Percentiles rank a stretch among this genome's conserved stretches.
phyloP scores from a whole-genome alignment of 2,797 vertebrate genomes.

The Poecile montanus region DNA sequence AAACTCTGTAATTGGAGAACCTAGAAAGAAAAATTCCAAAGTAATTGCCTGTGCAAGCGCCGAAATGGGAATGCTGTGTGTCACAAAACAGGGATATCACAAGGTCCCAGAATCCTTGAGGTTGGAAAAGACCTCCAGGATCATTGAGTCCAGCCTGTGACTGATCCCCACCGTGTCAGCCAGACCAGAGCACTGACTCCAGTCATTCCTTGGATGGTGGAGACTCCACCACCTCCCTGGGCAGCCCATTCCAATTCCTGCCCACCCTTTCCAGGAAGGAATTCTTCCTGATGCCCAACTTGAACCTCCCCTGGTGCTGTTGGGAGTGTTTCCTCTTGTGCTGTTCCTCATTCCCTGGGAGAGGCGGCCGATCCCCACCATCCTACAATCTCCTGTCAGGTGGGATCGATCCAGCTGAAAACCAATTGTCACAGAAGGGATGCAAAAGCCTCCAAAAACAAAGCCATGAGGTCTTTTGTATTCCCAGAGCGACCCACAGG shows the following conservation, averaged over 20 bases:
- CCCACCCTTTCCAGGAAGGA: neutral
- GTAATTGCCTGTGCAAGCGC: neutral
- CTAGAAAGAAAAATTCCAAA: neutral
- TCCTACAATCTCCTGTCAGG: accelerated
- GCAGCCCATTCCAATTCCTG: neutral
- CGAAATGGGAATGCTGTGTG: neutral
- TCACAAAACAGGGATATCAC: neutral
- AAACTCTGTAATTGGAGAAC: neutral
- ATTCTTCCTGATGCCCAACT: neutral
- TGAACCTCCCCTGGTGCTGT: neutral
- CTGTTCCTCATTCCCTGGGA: neutral
- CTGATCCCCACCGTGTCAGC: no score
- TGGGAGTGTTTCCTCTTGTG: neutral
- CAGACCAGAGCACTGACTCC: neutral
- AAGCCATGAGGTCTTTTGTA: neutral
- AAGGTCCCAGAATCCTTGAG: neutral
- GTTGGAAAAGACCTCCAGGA: neutral
- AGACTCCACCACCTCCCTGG: neutral
- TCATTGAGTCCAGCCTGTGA: accelerated
- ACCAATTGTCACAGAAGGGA: neutral
- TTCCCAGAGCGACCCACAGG: neutral
- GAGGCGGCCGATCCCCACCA: neutral
- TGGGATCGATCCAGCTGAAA: neutral
- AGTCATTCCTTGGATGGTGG: neutral
- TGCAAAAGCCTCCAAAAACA: neutral